Conservation (phyloP, 2,888 invertebrate genomes). For the Pyrrhosoma nymphula region DNA sequence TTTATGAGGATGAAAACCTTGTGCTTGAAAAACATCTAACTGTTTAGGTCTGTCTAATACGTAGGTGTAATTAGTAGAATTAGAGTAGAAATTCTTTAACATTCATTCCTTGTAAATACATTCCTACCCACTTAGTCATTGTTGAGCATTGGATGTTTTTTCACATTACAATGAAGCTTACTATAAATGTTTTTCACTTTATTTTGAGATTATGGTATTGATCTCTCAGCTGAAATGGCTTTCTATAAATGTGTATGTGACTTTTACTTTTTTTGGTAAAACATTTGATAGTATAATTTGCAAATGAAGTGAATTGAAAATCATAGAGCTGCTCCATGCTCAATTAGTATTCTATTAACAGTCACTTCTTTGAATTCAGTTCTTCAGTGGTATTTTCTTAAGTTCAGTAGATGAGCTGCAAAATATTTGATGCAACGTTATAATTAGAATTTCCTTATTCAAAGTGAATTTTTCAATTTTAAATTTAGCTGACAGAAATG, state of each 20-base stretch:
- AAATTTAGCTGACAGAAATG: constrained; percentile 91
- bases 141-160: not conserved
- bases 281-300: not conserved
- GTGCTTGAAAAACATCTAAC: not conserved
- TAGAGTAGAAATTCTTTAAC: not conserved
- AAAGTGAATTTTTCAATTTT: not conserved
- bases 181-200: not conserved
- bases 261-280: not conserved
- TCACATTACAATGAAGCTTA: too few species aligned
- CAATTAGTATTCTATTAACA: not conserved
- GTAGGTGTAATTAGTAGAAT: not conserved
- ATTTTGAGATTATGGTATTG: not conserved
- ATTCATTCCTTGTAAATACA: constrained; percentile 9
- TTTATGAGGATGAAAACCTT: not conserved
- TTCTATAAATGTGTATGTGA: not conserved
- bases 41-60: constrained; percentile 31
- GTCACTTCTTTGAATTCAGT: not conserved
- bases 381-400: not conserved
- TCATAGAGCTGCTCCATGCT: not conserved
- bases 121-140: not conserved
- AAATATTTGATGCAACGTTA: not conserved
- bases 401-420: not conserved
- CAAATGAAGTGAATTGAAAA: not conserved
- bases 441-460: not conserved
- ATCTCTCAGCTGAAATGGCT: not conserved